A percentile compares a stretch with the other conserved stretches of the same genome.
Conservation (phyloP, 2,888 invertebrate genomes). For the Penaeus monodon region DNA sequence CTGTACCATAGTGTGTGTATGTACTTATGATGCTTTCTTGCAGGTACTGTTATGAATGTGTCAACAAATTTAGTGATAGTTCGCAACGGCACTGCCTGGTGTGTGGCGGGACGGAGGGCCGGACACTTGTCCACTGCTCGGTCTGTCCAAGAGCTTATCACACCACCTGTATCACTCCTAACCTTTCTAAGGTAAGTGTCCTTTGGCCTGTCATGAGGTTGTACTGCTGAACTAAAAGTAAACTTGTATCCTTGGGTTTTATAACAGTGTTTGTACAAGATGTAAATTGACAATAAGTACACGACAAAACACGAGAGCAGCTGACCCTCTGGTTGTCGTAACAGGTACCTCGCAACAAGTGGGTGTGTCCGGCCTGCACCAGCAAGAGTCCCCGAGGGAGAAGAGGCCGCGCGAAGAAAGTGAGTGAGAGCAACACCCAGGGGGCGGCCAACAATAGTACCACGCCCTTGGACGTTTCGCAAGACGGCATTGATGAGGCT, state of each 20-base stretch:
- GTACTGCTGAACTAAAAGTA: too few species aligned
- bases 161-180: slow-evolving; percentile 92
- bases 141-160: slow-evolving; percentile 92
- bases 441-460: slow-evolving; percentile 1
- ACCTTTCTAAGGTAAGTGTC: slow-evolving; percentile 78
- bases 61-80: slow-evolving; percentile 80
- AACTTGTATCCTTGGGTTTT: too few species aligned
- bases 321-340: slow-evolving; percentile 41
- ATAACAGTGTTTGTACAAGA: too few species aligned
- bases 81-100: slow-evolving; percentile 94
- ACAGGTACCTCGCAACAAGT: slow-evolving; percentile 84
- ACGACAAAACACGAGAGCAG: too few species aligned
- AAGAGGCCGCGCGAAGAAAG: slow-evolving; percentile 60
- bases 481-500: slow-evolving; percentile 69
- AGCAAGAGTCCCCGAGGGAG: slow-evolving; percentile 79
- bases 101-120: slow-evolving; percentile 82
- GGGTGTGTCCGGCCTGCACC: slow-evolving; percentile 90
- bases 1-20: too few species aligned
- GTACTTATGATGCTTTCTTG: background rate
- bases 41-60: slow-evolving; percentile 67
- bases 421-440: slow-evolving; percentile 49
- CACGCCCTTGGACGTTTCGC: slow-evolving; percentile 16
- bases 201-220: background rate
- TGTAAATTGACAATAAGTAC: too few species aligned
- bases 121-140: slow-evolving; percentile 86